Base-by-base conservation (phyloP, 2,888 invertebrate genomes). In the Hofmannophila pseudospretella region DNA sequence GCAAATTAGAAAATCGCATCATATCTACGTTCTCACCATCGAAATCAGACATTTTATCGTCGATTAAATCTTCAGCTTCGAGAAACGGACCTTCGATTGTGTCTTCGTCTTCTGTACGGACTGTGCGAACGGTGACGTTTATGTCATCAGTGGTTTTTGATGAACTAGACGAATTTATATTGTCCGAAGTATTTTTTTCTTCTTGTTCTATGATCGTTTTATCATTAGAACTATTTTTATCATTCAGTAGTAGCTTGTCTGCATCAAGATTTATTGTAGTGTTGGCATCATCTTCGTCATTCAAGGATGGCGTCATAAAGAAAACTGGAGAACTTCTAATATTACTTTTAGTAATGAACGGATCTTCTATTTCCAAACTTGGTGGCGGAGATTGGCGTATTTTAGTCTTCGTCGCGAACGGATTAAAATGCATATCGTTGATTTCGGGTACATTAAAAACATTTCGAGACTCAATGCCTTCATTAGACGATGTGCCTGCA, bases 21-120 rank as follows among this genome's bases (percentile, higher is more conserved):
- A 72, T 65, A 41, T 81, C 71, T 23, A 48, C 47, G 36, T 66
- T 63, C 22, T 59, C 61, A 31, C 40, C 42, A 34, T 59, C 58
- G 32, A 65, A 55, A 26, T 64, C 60, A 14, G 58, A 43, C 5
- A 61, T 42, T 52, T 75, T 71, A 31, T 27, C 34, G 7, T 62
- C 60, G 29, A 46, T 41, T 7, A 61, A 45, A 37, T 79, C 74
- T n/a, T 76, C 75, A 7, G 49, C 50, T 55, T 84, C 84, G 4
- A 84, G 49, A 43, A 84, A 82, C 9, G 85, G 84, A 7, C 82
- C 85, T 58, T 85, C 85, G 29, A 74, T 47, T 4, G 85, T 86
- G 45, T 86, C 85, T 57, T 85, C 85, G 43, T 82, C 80, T 61
- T 86, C 85, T 9, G 85, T 85, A 35, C 75, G 59, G 2, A 77